These are phyloP conservation scores for Diabrotica undecimpunctata DNA, from an alignment of 1,140 invertebrate genomes.

Conservation along the genomic window DNA sequence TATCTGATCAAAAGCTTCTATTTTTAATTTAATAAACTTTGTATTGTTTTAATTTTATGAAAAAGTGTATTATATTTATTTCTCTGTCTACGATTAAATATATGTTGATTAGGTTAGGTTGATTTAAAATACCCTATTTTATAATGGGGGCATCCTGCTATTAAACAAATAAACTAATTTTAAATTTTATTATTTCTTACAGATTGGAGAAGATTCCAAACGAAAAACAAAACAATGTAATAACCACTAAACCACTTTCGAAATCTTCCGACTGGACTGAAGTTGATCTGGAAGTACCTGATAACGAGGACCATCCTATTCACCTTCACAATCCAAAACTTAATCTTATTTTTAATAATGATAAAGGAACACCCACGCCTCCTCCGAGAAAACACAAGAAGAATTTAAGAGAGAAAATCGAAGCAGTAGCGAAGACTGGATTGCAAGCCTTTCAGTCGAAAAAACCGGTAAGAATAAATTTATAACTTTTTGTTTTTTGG, in stretches of 20 bases:
- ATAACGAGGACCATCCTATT: conserved; percentile 29
- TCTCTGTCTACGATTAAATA: too few relatives aligned
- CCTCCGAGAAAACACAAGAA: conserved; percentile 38
- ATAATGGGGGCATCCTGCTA: too few relatives aligned
- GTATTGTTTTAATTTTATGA: too few relatives aligned
- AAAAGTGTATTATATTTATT: too few relatives aligned
- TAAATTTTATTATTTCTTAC: background rate
- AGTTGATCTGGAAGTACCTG: conserved; percentile 53
- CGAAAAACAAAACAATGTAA: conserved; percentile 28
- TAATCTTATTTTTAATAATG: conserved; percentile 47
- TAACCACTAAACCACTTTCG: conserved; percentile 35
- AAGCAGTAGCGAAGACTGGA: conserved; percentile 39
- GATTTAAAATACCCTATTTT: too few relatives aligned
- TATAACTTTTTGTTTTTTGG: too few relatives aligned
- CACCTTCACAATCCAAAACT: conserved; percentile 46
- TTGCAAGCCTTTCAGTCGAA: conserved; percentile 39
- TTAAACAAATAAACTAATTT: too few relatives aligned
- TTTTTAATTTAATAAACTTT: too few relatives aligned
- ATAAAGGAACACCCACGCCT: conserved; percentile 40
- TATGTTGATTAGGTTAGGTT: too few relatives aligned
- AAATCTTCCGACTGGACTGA: conserved; percentile 55
- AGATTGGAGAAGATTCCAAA: conserved; percentile 3
- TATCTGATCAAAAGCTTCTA: too few relatives aligned
- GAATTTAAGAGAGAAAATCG: conserved; percentile 39
- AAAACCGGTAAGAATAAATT: conserved; percentile 13